These are phyloP conservation scores for Vollenhovia emeryi DNA, from an alignment of 1,140 invertebrate species.

Conservation along the genomic window DNA sequence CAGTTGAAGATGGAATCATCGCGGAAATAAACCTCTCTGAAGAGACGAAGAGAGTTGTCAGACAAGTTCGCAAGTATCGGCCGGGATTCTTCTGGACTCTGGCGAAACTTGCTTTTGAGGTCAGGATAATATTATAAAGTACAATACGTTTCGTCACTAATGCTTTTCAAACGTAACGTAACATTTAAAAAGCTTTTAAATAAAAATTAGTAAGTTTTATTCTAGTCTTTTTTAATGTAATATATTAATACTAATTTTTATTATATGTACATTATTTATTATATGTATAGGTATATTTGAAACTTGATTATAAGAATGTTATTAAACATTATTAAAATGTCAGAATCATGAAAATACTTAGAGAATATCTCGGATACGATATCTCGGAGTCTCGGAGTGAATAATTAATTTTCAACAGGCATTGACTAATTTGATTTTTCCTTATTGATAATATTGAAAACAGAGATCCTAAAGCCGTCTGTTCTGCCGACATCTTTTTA, in stretches of 20 bases:
- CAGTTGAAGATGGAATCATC: conserved; percentile 43
- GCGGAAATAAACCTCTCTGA: conserved; percentile 45
- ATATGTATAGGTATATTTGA: no score
- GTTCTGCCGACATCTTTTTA: no score
- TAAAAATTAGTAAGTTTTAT: no score
- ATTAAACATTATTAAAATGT: background rate
- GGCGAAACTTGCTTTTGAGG: conserved; percentile 83
- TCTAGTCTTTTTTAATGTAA: no score
- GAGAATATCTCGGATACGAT: background rate
- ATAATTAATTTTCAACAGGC: background rate
- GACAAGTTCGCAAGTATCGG: conserved; percentile 78
- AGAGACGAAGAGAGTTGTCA: conserved; percentile 74
- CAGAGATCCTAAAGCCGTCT: background rate
- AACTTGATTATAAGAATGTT: background rate
- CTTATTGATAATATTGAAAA: background rate
- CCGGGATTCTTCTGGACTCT: conserved; percentile 85
- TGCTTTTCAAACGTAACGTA: background rate
- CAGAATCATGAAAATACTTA: background rate
- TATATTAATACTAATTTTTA: no score
- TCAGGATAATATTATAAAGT: conserved; percentile 72
- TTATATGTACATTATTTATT: no score
- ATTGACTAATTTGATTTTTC: background rate
- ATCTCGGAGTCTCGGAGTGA: no score
- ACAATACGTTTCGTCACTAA: background rate
- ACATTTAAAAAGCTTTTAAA: no score